phyloP scores from a whole-genome alignment of 2,797 vertebrate species.

The Coregonus ussuriensis region DNA sequence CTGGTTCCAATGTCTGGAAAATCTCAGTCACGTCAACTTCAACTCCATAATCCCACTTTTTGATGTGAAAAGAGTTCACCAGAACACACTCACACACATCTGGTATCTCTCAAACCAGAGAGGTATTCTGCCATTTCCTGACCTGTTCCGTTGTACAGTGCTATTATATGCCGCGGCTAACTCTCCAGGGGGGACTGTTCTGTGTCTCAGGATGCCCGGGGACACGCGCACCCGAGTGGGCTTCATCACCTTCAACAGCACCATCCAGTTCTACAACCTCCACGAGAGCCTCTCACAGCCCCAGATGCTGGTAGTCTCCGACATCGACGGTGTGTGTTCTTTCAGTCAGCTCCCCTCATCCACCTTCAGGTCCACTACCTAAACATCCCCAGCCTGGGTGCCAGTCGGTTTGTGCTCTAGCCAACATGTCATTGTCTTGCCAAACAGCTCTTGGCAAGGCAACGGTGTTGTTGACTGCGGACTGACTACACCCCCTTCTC shows the following conservation, averaged over 20 bases:
- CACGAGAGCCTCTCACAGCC: conserved; percentile 95
- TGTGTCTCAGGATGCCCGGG: conserved; percentile 85
- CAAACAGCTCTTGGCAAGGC: too few species aligned
- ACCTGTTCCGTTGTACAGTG: neutral
- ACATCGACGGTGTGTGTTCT: conserved; percentile 85
- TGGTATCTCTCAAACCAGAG: neutral
- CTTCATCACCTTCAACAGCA: conserved; percentile 96
- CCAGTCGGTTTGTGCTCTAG: neutral
- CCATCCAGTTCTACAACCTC: conserved; percentile 96
- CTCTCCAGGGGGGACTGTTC: conserved; percentile 14
- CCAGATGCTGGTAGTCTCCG: conserved; percentile 96
- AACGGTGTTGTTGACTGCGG: too few species aligned
- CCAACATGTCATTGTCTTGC: neutral
- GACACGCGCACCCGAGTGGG: conserved; percentile 92
- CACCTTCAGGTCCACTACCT: neutral
- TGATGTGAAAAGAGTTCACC: neutral
- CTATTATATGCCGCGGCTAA: conserved; percentile 1
- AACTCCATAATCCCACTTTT: neutral
- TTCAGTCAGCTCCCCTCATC: neutral
- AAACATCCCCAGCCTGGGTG: neutral
- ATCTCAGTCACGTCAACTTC: neutral
- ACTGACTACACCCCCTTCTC: neutral
- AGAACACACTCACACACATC: neutral
- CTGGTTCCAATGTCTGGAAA: conserved; percentile 6
- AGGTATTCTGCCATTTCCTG: neutral